Evolutionary conservation across 2,888 invertebrate genomes (phyloP), one percentile per base, ranked within the genome.

Genomic region (Physocephala rufipes): DNA sequence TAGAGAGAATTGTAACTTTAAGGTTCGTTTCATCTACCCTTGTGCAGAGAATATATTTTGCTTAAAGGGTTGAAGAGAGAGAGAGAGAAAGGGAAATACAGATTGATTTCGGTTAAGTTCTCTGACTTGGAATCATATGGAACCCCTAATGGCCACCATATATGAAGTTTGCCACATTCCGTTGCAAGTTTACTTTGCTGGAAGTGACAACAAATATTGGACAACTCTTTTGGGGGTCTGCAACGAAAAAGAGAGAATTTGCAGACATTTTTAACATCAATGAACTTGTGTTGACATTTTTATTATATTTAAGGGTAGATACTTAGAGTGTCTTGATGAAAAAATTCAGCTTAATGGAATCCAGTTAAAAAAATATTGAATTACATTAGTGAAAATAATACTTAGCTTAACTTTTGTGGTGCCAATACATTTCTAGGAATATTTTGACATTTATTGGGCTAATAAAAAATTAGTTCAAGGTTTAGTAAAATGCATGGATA

Each of bases 401-500:
- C 2, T 13, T 55, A 3, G 21, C 55, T 13, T 55, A 24, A 15
- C 9, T 36, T 19, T 21, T 55, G 55, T 55, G 1, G 24, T 1
- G 2, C 13, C 24, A 53, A 55, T 26, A n/a, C 3, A 2, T 26
- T 19, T n/a, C n/a, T n/a, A n/a, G n/a, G 1, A 26, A 19, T 15
- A 26, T 61, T n/a, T 61, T 19, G 28, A 59, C 36, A 36, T 9
- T 36, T 36, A 7, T 36, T 36, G 36, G 36, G 9, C 36, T 36
- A 36, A 4, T 36, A 36, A 36, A 7, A 7, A 36, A 4, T 7
- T 62, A 58, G 45, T 43, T 55, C 55, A 36, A 16, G 3, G 26
- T 24, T 58, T 24, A 26, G 12, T 2, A 76, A 62, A 62, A 90
- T 90, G 90, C 90, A 90, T 79, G 90, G 90, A 71, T 90, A 89